These are phyloP conservation scores for Drosophila serrata DNA, from an alignment of 1,140 invertebrate species.

Conservation along the genomic window DNA sequence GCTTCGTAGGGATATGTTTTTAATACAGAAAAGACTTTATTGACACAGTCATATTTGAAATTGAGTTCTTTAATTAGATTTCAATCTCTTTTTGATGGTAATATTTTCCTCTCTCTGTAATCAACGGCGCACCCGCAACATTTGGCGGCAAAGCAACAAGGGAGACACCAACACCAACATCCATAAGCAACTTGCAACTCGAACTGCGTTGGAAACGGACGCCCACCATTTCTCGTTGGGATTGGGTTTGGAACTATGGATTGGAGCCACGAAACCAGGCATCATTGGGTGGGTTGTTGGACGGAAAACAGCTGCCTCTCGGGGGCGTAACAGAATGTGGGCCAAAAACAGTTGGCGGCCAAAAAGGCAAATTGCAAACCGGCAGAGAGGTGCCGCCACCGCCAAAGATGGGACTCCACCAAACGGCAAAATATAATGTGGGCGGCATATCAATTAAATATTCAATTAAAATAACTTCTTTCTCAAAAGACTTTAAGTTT, in stretches of 20 bases:
- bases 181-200: constrained; percentile 1
- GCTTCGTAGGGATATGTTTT: not conserved
- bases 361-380: constrained; percentile 17
- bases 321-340: constrained; percentile 34
- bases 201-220: constrained; percentile 4
- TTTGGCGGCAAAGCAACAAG: constrained; percentile 8
- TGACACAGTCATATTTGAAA: too few relatives aligned
- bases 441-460: constrained; percentile 4
- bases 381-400: constrained; percentile 6
- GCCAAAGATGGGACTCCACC: constrained; percentile 6
- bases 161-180: not conserved
- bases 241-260: constrained; percentile 1
- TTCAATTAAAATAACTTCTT: constrained; percentile 5
- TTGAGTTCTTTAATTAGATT: too few relatives aligned
- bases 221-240: not conserved
- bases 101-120: not conserved
- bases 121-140: constrained; percentile 58
- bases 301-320: constrained; percentile 29
- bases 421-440: not conserved
- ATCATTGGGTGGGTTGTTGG: not conserved
- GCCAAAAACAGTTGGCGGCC: constrained; percentile 11
- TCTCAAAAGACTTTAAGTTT: not conserved
- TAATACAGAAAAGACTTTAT: not conserved
- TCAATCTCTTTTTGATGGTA: not conserved
- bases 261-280: not conserved